Evolutionary conservation across 2,888 invertebrate species (phyloP), one percentile per base, ranked within the genome.

Genomic region (Lycocerus yunnanus): DNA sequence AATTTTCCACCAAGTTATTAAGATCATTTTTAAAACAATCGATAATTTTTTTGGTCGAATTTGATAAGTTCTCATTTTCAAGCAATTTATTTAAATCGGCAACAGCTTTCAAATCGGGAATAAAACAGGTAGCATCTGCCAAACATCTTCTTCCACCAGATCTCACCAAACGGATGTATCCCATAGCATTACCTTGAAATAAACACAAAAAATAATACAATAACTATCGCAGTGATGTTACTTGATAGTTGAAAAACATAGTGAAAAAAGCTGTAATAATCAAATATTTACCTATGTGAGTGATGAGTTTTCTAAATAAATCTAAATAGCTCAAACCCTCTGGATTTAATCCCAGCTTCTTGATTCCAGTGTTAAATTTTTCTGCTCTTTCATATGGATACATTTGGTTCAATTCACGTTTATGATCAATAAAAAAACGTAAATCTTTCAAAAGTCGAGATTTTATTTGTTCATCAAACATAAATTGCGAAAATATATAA

Each of bases 381-480:
- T 98, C 97, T 0, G 98, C 98, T 82, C 95, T 89, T 82, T 97
- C 97, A 85, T 95, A 98, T 0, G 94, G 92, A 87, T 94, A 95
- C 86, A 92, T 93, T 80, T 92, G 92, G 80, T 91, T 91, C 77
- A 90, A 88, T 65, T 90, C 88, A 75, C 86, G 88, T 82, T 92
- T 91, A 81, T 91, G 92, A 82, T 97, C 97, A 77, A 93, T 91
- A 83, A 97, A 95, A 84, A 91, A 92, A 80, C 95, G 91, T 77
- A 95, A 89, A 85, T 98, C 98, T 87, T 97, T 97, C 79, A 96
- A 91, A 2, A 99, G 89, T 72, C 97, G 91, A 0, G 98, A 97
- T 86, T 98, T 98, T 68, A 99, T 97, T 83, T 97, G 97, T 86
- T 99, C 99, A 85, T 99, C 98, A 84, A 95, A 98, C 87, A 99